Percentiles rank a stretch among this genome's conserved stretches.
phyloP scores from a whole-genome alignment of 2,888 invertebrate species.

The Sesamia inferens region DNA sequence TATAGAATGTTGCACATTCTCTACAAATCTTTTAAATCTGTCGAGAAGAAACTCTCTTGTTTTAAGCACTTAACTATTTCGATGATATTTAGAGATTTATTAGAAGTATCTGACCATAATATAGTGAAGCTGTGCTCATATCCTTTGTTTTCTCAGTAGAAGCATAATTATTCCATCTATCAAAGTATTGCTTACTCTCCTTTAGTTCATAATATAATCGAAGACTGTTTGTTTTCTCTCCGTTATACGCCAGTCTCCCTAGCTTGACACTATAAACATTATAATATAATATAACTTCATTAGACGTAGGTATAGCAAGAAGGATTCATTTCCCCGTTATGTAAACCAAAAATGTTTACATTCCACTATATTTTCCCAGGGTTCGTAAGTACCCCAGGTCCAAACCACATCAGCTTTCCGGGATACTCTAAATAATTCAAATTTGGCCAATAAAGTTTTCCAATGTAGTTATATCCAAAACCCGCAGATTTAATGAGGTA shows the following conservation, averaged over 20 bases:
- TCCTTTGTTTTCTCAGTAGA: neutral
- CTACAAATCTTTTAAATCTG: too few species aligned
- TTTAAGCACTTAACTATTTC: neutral
- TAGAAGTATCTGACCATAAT: neutral
- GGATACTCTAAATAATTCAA: conserved; percentile 47
- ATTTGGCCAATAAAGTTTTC: conserved; percentile 53
- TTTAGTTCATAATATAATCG: conserved; percentile 3
- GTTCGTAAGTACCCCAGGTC: conserved; percentile 1
- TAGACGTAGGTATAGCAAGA: neutral
- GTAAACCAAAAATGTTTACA: neutral
- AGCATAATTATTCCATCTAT: neutral
- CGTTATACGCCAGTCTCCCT: neutral
- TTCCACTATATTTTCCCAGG: conserved; percentile 30
- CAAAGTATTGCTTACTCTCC: neutral
- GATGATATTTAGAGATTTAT: too few species aligned
- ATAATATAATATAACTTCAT: neutral
- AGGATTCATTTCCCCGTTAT: neutral
- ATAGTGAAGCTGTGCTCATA: neutral
- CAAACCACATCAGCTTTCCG: conserved; percentile 47
- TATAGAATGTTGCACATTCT: neutral
- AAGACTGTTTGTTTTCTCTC: neutral
- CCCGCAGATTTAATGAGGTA: conserved; percentile 29
- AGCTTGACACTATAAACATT: neutral
- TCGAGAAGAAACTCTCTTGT: neutral
- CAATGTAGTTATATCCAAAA: conserved; percentile 29